phyloP scores from a whole-genome alignment of 2,797 vertebrate genomes.

The Typhlichthys eigenmanni region DNA sequence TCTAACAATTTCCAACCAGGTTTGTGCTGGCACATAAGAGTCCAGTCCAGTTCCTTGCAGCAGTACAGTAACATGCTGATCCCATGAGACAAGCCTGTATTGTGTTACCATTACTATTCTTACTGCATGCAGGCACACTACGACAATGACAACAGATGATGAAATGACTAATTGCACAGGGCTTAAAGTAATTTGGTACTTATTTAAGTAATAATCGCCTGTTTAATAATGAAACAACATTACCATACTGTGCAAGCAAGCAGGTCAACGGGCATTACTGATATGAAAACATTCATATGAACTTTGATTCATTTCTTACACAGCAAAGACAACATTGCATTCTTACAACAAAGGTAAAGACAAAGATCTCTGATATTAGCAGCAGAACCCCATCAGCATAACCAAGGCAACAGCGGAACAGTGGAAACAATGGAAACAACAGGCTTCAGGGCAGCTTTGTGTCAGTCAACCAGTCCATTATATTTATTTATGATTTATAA shows the following conservation, averaged over 20 bases:
- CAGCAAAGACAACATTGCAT: slow-evolving; percentile 13
- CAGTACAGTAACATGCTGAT: slow-evolving; percentile 47
- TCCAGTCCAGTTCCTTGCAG: slow-evolving; percentile 31
- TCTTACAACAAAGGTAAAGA: slow-evolving; percentile 31
- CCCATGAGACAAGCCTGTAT: slow-evolving; percentile 70
- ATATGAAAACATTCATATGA: slow-evolving; percentile 12
- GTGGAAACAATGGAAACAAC: slow-evolving; percentile 47
- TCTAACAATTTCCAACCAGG: not conserved
- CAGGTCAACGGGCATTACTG: slow-evolving; percentile 11
- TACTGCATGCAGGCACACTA: slow-evolving; percentile 47
- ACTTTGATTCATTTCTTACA: slow-evolving; percentile 34
- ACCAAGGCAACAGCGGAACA: slow-evolving; percentile 50
- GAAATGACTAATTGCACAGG: slow-evolving; percentile 71
- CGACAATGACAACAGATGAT: slow-evolving; percentile 59
- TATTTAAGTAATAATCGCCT: slow-evolving; percentile 56
- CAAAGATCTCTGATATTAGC: slow-evolving; percentile 27
- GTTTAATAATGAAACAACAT: slow-evolving; percentile 39
- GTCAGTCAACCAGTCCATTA: too few species aligned
- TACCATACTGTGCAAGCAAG: slow-evolving; percentile 51
- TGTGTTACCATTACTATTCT: slow-evolving; percentile 79
- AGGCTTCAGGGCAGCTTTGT: slow-evolving; percentile 24
- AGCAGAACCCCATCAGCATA: slow-evolving; percentile 50
- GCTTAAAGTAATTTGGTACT: slow-evolving; percentile 73
- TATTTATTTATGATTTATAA: too few species aligned
- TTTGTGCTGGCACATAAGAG: slow-evolving; percentile 28